These are phyloP conservation scores for Bos javanicus DNA, from an alignment of 2,113 vertebrate genomes.

Conservation along the genomic window DNA sequence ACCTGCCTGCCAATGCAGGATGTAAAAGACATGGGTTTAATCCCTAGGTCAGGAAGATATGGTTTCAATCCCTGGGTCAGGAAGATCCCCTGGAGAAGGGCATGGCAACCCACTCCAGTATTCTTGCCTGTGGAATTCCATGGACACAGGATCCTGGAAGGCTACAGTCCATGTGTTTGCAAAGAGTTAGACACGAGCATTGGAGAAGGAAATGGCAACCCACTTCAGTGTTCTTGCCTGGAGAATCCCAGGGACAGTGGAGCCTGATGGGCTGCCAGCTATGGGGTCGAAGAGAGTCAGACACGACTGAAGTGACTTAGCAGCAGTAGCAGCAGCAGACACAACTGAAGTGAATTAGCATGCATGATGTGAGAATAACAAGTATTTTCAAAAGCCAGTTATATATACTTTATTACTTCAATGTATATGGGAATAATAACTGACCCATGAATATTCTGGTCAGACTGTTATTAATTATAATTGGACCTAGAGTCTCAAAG, in stretches of 20 bases:
- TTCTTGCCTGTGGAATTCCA: background rate
- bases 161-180: background rate
- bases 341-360: background rate
- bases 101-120: background rate
- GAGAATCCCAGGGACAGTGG: too few relatives aligned
- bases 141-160: background rate
- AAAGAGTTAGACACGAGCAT: background rate
- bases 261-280: too few relatives aligned
- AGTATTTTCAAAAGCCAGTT: background rate
- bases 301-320: too few relatives aligned
- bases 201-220: too few relatives aligned
- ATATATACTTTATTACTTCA: background rate
- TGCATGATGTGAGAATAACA: background rate
- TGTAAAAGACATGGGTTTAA: background rate
- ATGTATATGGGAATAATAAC: background rate
- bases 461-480: background rate
- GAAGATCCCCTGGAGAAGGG: background rate
- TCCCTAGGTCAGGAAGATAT: background rate
- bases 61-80: accelerated
- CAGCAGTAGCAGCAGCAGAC: background rate
- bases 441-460: background rate
- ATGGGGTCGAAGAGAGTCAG: too few relatives aligned
- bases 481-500: background rate
- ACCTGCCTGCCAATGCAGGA: background rate
- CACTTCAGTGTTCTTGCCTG: too few relatives aligned